Evolutionary conservation across 1,140 invertebrate species (phyloP).

Genomic region (Harlomillsia oculata): DNA sequence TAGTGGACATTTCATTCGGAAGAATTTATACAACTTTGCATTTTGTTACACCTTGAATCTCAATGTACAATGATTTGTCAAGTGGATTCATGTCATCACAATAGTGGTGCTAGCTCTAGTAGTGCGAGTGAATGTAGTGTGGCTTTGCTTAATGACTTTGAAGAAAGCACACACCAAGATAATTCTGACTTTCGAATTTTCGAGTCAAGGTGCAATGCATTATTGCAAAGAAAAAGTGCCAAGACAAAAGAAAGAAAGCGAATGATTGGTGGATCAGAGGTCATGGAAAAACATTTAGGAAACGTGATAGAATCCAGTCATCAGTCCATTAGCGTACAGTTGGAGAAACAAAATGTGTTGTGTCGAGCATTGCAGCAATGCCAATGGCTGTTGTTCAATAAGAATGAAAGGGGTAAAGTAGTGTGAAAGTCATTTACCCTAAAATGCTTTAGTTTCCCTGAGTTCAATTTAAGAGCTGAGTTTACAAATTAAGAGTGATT

Average conservation of each 20-base stretch:
- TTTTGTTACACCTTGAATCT: neutral
- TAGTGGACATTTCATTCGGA: too few species aligned
- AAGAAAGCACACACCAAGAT: too few species aligned
- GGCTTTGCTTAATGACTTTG: neutral
- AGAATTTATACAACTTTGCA: too few species aligned
- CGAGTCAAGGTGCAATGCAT: neutral
- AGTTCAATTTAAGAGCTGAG: too few species aligned
- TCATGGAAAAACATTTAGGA: neutral
- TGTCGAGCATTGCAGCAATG: constrained; percentile 39
- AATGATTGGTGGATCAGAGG: neutral
- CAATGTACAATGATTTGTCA: constrained; percentile 16
- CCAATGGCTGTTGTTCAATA: constrained; percentile 39
- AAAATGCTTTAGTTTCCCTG: neutral
- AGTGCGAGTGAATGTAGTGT: neutral
- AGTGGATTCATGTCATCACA: constrained; percentile 9
- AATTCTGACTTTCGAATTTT: neutral
- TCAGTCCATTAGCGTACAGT: constrained; percentile 14
- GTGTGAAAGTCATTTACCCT: neutral
- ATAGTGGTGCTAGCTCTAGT: neutral
- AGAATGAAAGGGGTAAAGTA: neutral
- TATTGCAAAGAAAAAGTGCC: too few species aligned
- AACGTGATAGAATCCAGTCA: constrained; percentile 8
- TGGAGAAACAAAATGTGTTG: constrained; percentile 15
- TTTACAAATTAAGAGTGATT: constrained; percentile 1
- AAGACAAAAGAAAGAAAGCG: too few species aligned